These are phyloP conservation scores for Onthophagus taurus DNA, from an alignment of 1,140 invertebrate species.

Conservation along the genomic window DNA sequence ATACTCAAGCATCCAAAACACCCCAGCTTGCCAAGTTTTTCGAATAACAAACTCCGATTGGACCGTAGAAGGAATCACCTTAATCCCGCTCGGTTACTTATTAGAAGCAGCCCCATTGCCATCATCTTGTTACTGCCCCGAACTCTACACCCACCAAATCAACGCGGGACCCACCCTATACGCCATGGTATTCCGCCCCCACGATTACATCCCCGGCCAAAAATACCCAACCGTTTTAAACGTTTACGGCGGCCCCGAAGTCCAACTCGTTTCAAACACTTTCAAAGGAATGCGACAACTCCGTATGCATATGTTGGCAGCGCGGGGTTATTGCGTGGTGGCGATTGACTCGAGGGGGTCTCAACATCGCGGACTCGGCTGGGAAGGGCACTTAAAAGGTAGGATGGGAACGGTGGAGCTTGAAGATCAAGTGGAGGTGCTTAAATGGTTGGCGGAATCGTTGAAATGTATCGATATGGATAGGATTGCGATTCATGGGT, in stretches of 20 bases:
- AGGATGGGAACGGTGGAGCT: slow-evolving; percentile 93
- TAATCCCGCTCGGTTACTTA: slow-evolving; percentile 59
- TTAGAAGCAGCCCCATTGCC: slow-evolving; percentile 51
- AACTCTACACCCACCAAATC: slow-evolving; percentile 63
- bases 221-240: slow-evolving; percentile 93
- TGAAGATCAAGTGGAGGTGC: slow-evolving; percentile 90
- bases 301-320: slow-evolving; percentile 88
- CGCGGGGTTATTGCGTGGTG: slow-evolving; percentile 94
- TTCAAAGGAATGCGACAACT: slow-evolving; percentile 91
- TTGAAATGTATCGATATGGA: slow-evolving; percentile 84
- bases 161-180: slow-evolving; percentile 68
- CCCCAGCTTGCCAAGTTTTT: slow-evolving; percentile 74
- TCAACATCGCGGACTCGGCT: slow-evolving; percentile 79
- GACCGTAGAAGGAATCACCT: slow-evolving; percentile 54
- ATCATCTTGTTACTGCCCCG: slow-evolving; percentile 53
- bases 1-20: slow-evolving; percentile 77
- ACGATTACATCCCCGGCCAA: slow-evolving; percentile 60
- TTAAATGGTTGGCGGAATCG: slow-evolving; percentile 76
- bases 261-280: slow-evolving; percentile 93
- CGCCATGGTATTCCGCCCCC: slow-evolving; percentile 87
- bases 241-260: slow-evolving; percentile 96
- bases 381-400: slow-evolving; percentile 82
- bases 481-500: slow-evolving; percentile 91
- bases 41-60: slow-evolving; percentile 53
- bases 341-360: slow-evolving; percentile 93